Conservation (phyloP, 2,113 vertebrate species). For the Pedionomus torquatus region DNA sequence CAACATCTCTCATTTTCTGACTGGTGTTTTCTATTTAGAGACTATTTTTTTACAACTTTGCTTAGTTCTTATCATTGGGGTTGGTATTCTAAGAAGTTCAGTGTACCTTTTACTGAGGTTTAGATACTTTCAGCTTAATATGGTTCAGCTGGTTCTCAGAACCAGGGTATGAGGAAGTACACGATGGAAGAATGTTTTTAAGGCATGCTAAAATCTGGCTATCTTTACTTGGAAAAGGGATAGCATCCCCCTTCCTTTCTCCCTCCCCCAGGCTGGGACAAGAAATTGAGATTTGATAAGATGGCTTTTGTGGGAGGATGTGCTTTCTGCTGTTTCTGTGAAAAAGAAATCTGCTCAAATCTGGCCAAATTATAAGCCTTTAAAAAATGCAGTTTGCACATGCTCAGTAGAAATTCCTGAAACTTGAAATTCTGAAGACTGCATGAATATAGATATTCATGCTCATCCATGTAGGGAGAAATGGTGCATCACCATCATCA, state of each 20-base stretch:
- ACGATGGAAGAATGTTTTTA: neutral
- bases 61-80: neutral
- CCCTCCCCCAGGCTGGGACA: slow-evolving; percentile 7
- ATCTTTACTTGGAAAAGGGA: slow-evolving; percentile 22
- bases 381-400: neutral
- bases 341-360: slow-evolving; percentile 26
- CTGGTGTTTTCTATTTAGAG: neutral
- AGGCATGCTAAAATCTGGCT: slow-evolving; percentile 33
- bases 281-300: slow-evolving; percentile 33
- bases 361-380: slow-evolving; percentile 16
- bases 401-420: neutral
- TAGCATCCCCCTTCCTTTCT: neutral
- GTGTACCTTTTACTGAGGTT: neutral
- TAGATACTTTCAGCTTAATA: slow-evolving; percentile 13
- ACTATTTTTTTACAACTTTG: neutral
- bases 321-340: slow-evolving; percentile 50
- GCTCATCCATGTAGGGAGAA: neutral
- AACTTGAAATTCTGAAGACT: neutral
- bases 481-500: neutral
- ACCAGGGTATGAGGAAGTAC: neutral
- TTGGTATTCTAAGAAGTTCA: neutral
- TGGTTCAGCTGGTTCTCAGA: slow-evolving; percentile 11
- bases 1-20: neutral
- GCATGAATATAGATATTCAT: neutral
- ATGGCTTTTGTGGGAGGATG: slow-evolving; percentile 51